Evolutionary conservation across 2,113 vertebrate genomes (phyloP).

Genomic region (Paedocypris sp.): DNA sequence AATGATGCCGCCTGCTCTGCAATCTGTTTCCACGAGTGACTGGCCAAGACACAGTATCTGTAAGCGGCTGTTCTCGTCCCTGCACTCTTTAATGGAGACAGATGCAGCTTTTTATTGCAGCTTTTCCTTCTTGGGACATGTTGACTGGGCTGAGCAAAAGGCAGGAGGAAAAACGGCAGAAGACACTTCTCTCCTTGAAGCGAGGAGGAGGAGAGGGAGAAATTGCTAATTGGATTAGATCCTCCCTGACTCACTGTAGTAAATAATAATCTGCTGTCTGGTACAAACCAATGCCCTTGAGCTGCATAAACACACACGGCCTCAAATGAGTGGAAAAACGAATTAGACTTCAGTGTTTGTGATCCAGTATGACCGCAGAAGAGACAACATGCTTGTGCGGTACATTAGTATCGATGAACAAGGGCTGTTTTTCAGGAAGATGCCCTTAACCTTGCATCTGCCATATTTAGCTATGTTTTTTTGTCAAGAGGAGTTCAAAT

Average conservation of each 20-base stretch:
- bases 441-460: too few relatives aligned
- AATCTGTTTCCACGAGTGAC: slow-evolving; percentile 41
- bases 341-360: background rate
- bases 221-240: slow-evolving; percentile 35
- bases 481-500: too few relatives aligned
- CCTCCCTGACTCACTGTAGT: slow-evolving; percentile 28
- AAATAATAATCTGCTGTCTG: slow-evolving; percentile 30
- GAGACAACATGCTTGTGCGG: background rate
- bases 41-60: slow-evolving; percentile 32
- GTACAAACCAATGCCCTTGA: slow-evolving; percentile 25
- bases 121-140: slow-evolving; percentile 33
- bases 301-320: slow-evolving; percentile 20
- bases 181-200: slow-evolving; percentile 29
- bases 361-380: background rate
- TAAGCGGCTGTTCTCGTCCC: background rate
- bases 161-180: background rate
- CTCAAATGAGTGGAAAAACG: slow-evolving; percentile 2
- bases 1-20: slow-evolving; percentile 40
- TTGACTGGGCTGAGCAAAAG: slow-evolving; percentile 13
- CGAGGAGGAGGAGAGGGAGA: slow-evolving; percentile 19
- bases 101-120: slow-evolving; percentile 35
- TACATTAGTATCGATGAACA: background rate
- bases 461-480: too few relatives aligned
- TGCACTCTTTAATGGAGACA: slow-evolving; percentile 41
- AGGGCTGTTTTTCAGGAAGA: background rate